These are phyloP conservation scores for Presbytis comata DNA, from an alignment of 2,797 vertebrate genomes.

Conservation along the genomic window DNA sequence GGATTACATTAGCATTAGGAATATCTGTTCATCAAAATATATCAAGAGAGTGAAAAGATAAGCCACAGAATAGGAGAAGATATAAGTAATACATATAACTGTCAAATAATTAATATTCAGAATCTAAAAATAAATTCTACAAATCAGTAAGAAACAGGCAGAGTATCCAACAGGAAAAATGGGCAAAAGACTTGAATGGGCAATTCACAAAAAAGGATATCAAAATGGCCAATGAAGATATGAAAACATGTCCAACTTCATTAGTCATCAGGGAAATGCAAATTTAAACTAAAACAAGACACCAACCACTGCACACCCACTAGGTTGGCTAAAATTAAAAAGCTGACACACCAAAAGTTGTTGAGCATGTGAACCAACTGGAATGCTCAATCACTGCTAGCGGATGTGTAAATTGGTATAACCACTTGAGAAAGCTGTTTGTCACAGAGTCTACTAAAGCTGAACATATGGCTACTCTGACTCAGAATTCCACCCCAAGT, in stretches of 20 bases:
- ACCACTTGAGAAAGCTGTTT: slow-evolving; percentile 52
- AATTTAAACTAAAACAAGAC: slow-evolving; percentile 52
- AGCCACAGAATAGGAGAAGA: background rate
- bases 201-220: slow-evolving; percentile 1
- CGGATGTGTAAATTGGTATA: slow-evolving; percentile 23
- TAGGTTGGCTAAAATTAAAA: slow-evolving; percentile 63
- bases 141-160: background rate
- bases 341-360: slow-evolving; percentile 11
- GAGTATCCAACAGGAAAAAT: slow-evolving; percentile 16
- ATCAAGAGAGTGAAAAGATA: background rate
- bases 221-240: background rate
- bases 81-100: background rate
- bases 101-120: background rate
- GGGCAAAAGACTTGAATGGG: background rate
- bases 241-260: background rate
- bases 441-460: slow-evolving; percentile 11
- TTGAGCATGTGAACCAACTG: background rate
- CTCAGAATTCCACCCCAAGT: slow-evolving; percentile 54
- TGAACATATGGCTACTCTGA: slow-evolving; percentile 46
- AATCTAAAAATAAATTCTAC: slow-evolving; percentile 29
- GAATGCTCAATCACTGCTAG: background rate
- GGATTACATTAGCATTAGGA: background rate
- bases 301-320: slow-evolving; percentile 5
- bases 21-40: background rate
- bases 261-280: slow-evolving; percentile 29